A percentile compares a stretch with the other conserved stretches of the same genome.
Conservation (phyloP, 2,113 vertebrate species). For the Dasypus novemcinctus region DNA sequence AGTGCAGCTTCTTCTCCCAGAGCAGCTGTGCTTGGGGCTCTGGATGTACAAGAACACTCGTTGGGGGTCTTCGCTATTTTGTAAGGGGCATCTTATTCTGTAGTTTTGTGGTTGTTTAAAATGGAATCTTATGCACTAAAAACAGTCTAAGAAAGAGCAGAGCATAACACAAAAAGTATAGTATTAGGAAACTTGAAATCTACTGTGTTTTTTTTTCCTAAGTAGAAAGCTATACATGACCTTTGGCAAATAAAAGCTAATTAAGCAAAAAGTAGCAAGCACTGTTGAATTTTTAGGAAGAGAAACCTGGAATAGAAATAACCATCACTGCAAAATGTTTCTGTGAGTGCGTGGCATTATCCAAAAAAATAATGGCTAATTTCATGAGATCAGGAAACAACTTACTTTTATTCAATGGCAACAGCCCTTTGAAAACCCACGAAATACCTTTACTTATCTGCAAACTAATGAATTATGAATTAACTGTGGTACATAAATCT, state of each 20-base stretch:
- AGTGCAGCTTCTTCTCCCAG: no score
- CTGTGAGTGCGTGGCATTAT: neutral
- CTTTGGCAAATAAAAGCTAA: neutral
- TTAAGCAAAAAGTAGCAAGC: neutral
- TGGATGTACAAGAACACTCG: slow-evolving; percentile 98
- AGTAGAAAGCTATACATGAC: neutral
- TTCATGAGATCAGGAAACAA: neutral
- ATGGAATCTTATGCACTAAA: neutral
- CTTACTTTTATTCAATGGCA: slow-evolving; percentile 30
- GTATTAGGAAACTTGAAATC: neutral
- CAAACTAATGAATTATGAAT: slow-evolving; percentile 31
- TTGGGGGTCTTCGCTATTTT: slow-evolving; percentile 96
- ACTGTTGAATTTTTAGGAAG: slow-evolving; percentile 1
- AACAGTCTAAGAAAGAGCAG: neutral
- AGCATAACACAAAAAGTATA: neutral
- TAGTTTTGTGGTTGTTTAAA: neutral
- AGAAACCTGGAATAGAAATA: neutral
- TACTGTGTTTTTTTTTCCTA: neutral
- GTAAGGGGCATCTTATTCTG: slow-evolving; percentile 85
- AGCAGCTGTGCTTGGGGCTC: slow-evolving; percentile 96
- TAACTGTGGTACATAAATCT: neutral
- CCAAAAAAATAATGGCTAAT: neutral
- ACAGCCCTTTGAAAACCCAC: neutral
- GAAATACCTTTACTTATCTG: neutral
- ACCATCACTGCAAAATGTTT: neutral